Evolutionary conservation across 2,797 vertebrate genomes (phyloP).

Genomic region (Alectoris magna): DNA sequence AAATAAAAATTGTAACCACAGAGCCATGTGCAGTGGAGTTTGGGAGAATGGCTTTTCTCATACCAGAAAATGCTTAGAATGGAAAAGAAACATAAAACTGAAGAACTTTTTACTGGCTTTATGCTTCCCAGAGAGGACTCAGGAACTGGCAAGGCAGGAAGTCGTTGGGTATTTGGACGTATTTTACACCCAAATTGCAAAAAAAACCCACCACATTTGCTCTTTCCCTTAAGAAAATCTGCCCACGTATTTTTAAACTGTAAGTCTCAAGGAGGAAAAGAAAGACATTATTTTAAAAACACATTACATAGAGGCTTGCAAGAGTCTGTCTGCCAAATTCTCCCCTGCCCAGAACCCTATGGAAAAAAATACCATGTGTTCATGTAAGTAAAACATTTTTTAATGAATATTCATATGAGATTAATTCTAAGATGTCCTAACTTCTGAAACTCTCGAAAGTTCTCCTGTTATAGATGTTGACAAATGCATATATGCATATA

Average conservation of each 20-base stretch:
- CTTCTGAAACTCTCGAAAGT: background rate
- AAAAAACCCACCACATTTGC: background rate
- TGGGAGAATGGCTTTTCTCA: background rate
- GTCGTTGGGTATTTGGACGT: background rate
- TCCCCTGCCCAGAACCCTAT: background rate
- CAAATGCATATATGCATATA: background rate
- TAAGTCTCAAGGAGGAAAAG: accelerated
- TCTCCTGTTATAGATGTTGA: background rate
- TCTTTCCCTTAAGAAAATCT: background rate
- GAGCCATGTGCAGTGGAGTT: background rate
- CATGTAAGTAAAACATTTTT: background rate
- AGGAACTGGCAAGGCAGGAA: background rate
- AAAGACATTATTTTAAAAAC: background rate
- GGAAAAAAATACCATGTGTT: background rate
- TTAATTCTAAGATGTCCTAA: background rate
- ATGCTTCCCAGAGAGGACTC: background rate
- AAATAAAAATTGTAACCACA: background rate
- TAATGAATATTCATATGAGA: conserved; percentile 34
- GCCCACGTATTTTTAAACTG: background rate
- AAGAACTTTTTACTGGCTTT: background rate
- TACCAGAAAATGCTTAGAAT: background rate
- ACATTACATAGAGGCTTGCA: background rate
- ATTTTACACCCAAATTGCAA: background rate
- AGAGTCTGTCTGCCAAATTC: conserved; percentile 15
- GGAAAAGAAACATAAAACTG: background rate